Base-by-base conservation (phyloP, 2,888 invertebrate species). In the Cryptocephalus primarius region DNA sequence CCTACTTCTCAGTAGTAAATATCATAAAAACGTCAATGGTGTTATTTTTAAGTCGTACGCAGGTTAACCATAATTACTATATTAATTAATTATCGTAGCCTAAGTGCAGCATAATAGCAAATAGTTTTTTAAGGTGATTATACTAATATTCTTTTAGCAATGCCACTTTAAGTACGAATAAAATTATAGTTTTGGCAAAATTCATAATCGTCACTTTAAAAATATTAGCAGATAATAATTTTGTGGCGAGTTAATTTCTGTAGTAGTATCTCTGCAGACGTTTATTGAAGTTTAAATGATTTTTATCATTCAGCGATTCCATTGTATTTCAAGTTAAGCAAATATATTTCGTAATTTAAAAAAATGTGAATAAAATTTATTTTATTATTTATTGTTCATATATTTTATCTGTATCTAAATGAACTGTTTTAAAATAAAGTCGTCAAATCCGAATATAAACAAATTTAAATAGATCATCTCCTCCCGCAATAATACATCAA, bases 31-130 rank as follows among this genome's bases (percentile, higher is more conserved):
- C 53, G 53, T 55, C 53, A 55, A 48, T 50, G 44, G 40, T 44
- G 49, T 51, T 53, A 53, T 53, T 55, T 53, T 50, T 53, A 45
- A 51, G 48, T 46, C 48, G 43, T 48, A 51, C 53, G 53, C 50
- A 55, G 50, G 51, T 55, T 51, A 53, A 41, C 22, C 40, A 45
- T 52, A 53, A 53, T 55, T 53, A 49, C 48, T 45, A 50, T 51
- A 52, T 53, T 51, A 53, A 55, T 55, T 53, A 50, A 53, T 53
- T 49, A 52, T 47, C 45, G 46, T 39, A 52, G 50, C 48, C 42
- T 45, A 46, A 45, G 42, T 22, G 22, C 22, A 22, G 22, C 6
- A 22, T 22, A 22, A 22, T 22, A 22, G 22, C 6, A 22, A 22
- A 22, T 47, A 47, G 49, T 43, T 49, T 49, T 51, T 45, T 51